Evolutionary conservation across 2,797 vertebrate species (phyloP), one percentile per base, ranked within the genome.

Genomic region (Austrolebias charrua): DNA sequence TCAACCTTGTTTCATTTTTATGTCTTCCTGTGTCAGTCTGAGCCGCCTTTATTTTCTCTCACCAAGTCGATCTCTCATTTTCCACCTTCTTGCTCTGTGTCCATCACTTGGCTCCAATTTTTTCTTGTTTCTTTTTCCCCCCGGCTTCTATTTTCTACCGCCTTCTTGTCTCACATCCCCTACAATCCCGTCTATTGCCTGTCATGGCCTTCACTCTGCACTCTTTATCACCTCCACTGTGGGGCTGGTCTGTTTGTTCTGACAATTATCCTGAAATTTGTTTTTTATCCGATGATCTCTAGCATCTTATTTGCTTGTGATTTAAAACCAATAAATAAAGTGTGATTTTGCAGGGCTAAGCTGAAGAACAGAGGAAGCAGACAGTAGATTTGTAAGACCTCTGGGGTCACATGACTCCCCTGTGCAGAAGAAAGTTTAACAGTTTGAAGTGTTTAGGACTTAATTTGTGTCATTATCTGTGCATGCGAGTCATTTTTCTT

Each of bases 1-100:
- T 54, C 53, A 57, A 20, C 51, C 38, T 75, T 54, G 57, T 71
- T 74, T 69, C 33, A 72, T 64, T 73, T 80, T 69, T 58, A 50
- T 63, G 55, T 55, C 45, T 48, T 28, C 58, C 24, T 35, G 9
- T 14, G 0, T 66, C 45, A 51, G 24, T 63, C 52, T 69, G 63
- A 69, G 49, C 47, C 70, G n/a, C 50, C 55, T 66, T 78, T 33
- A 66, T 43, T 56, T 62, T 70, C 56, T 63, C 52, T 57, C 55
- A 59, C 61, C 59, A 15, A 6, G 51, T 35, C 14, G 7, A n/a
- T 55, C 28, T 70, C 60, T 71, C 49, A 61, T 55, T 70, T 72
- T 38, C 35, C 51, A 61, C 54, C 31, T 55, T 68, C 49, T 58
- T 31, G 58, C 52, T 58, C 50, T 20, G 4, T 55, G 35, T 24